Conservation (phyloP, 1,140 invertebrate species). For the Heliconius hewitsoni region DNA sequence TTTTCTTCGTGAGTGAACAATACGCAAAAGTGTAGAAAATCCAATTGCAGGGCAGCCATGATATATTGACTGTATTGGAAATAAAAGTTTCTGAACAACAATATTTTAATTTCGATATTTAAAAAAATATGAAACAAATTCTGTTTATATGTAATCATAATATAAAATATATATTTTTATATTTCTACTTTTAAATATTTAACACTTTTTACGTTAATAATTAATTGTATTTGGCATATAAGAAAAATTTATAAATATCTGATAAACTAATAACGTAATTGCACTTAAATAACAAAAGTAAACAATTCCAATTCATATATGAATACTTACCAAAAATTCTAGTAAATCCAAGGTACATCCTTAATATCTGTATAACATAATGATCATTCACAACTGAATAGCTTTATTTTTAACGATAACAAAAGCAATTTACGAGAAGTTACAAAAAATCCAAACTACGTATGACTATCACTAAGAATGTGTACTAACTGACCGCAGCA, state of each 20-base stretch:
- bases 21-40: too few relatives aligned
- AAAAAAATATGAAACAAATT: too few relatives aligned
- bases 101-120: too few relatives aligned
- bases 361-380: neutral
- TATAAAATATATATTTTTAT: neutral
- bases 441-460: constrained; percentile 19
- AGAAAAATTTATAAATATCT: neutral
- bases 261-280: neutral
- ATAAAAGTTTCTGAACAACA: too few relatives aligned
- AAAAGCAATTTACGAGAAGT: neutral
- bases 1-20: too few relatives aligned
- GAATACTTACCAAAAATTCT: neutral
- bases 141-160: too few relatives aligned
- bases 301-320: too few relatives aligned
- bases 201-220: neutral
- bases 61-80: too few relatives aligned
- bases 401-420: neutral
- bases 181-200: neutral
- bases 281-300: neutral
- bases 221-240: neutral
- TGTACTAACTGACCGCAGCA: constrained; percentile 33
- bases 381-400: neutral
- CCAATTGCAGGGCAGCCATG: too few relatives aligned
- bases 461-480: constrained; percentile 35
- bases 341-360: neutral